phyloP scores from a whole-genome alignment of 2,113 vertebrate species.

The Mesembrinibis cayennensis region DNA sequence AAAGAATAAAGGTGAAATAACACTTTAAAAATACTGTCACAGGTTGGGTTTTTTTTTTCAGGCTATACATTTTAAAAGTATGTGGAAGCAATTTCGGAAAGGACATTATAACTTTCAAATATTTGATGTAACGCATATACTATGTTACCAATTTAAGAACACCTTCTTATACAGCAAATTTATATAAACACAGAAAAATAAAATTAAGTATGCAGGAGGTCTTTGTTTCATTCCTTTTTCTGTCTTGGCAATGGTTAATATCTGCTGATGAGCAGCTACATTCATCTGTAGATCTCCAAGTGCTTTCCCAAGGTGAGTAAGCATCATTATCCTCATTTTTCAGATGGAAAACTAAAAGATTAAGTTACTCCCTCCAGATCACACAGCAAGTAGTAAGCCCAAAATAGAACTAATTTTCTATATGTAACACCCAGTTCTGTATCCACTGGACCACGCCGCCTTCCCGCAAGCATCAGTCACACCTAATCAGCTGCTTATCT shows the following conservation, averaged over 20 bases:
- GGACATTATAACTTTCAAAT: not conserved
- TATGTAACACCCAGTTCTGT: slow-evolving; percentile 33
- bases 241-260: not conserved
- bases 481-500: not conserved
- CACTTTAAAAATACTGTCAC: not conserved
- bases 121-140: not conserved
- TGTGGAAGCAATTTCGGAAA: not conserved
- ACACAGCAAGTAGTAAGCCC: slow-evolving; percentile 1
- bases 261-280: not conserved
- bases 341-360: slow-evolving; percentile 40
- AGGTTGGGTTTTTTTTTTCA: not conserved
- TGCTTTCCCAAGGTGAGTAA: slow-evolving; percentile 41
- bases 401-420: slow-evolving; percentile 46
- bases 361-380: slow-evolving; percentile 41
- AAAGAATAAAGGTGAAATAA: not conserved
- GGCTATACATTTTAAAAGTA: not conserved
- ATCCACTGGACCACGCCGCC: not conserved
- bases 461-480: slow-evolving; percentile 25
- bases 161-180: not conserved
- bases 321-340: slow-evolving; percentile 54
- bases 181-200: not conserved
- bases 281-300: not conserved
- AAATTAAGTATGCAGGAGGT: not conserved
- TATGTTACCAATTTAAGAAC: not conserved
- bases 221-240: not conserved